Percentiles rank a stretch among this genome's conserved stretches.
phyloP scores from a whole-genome alignment of 1,140 invertebrate species.

The Habropoda laboriosa region DNA sequence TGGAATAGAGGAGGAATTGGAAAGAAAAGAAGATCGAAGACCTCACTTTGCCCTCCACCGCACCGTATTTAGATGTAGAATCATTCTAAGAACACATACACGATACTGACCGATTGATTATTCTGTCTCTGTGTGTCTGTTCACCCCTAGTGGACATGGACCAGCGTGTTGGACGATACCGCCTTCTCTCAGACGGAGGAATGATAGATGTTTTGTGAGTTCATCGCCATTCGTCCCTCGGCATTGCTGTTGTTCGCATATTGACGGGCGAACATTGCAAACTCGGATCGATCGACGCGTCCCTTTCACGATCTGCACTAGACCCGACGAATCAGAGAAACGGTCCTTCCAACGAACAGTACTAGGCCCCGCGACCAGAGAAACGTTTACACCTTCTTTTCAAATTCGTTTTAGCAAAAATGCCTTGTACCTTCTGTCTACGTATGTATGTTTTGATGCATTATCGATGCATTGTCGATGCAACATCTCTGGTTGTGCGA shows the following conservation, averaged over 20 bases:
- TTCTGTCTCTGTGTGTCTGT: conserved; percentile 79
- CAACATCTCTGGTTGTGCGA: no score
- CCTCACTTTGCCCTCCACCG: conserved; percentile 5
- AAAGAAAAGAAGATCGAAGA: neutral
- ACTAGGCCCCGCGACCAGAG: no score
- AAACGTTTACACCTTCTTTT: no score
- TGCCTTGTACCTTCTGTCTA: no score
- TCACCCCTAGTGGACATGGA: conserved; percentile 81
- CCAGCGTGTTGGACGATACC: conserved; percentile 82
- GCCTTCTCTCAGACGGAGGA: conserved; percentile 82
- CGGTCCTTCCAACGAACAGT: no score
- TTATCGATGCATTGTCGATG: no score
- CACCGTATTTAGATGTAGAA: conserved; percentile 13
- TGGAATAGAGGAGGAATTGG: neutral
- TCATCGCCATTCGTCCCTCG: conserved; percentile 74
- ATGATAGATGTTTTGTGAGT: conserved; percentile 82
- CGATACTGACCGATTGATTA: conserved; percentile 71
- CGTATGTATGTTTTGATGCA: no score
- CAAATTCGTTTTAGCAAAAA: no score
- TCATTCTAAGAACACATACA: conserved; percentile 28
- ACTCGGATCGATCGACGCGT: neutral
- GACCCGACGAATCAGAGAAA: conserved; percentile 3
- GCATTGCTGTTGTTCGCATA: conserved; percentile 64
- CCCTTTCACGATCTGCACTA: neutral
- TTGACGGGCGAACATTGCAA: neutral